Percentiles rank a stretch among this genome's conserved stretches.
Evolutionary conservation across 2,797 vertebrate species (phyloP).

Genomic region (Gymnopithys bicolor): DNA sequence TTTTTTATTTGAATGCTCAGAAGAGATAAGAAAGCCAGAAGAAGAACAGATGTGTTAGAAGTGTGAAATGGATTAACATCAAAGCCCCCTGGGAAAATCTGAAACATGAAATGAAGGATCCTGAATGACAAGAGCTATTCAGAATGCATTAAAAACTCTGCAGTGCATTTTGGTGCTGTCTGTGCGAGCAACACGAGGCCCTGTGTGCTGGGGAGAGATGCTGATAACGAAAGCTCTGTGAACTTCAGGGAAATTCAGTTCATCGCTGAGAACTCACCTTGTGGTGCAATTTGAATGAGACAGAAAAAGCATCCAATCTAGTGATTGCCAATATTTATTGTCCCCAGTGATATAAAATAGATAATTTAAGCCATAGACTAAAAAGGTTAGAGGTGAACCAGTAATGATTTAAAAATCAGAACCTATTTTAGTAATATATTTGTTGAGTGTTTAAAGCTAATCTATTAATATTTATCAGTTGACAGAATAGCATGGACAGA

Average conservation of each 20-base stretch:
- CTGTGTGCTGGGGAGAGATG: slow-evolving; percentile 63
- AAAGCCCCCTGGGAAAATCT: slow-evolving; percentile 79
- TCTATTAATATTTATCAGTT: not conserved
- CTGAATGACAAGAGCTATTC: slow-evolving; percentile 82
- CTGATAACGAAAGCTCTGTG: slow-evolving; percentile 60
- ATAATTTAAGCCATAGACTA: not conserved
- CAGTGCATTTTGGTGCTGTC: slow-evolving; percentile 71
- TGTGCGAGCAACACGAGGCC: slow-evolving; percentile 48
- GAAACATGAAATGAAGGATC: slow-evolving; percentile 81
- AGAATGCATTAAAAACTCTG: slow-evolving; percentile 76
- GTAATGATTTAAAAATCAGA: not conserved
- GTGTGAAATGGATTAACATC: slow-evolving; percentile 83
- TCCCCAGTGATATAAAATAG: not conserved
- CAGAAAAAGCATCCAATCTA: slow-evolving; percentile 22
- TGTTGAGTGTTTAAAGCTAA: not conserved
- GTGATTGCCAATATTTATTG: not conserved
- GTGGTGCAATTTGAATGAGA: slow-evolving; percentile 29
- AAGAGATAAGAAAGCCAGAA: slow-evolving; percentile 77
- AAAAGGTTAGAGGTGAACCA: not conserved
- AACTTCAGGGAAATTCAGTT: slow-evolving; percentile 65
- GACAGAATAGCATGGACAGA: not conserved
- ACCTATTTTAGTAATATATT: not conserved
- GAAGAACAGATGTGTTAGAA: slow-evolving; percentile 81
- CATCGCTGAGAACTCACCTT: slow-evolving; percentile 48
- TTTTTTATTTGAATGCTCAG: slow-evolving; percentile 71